Base-by-base conservation (phyloP, 30 jellyfish, hydroid and myxozoan species). In the Morbakka virulenta region DNA sequence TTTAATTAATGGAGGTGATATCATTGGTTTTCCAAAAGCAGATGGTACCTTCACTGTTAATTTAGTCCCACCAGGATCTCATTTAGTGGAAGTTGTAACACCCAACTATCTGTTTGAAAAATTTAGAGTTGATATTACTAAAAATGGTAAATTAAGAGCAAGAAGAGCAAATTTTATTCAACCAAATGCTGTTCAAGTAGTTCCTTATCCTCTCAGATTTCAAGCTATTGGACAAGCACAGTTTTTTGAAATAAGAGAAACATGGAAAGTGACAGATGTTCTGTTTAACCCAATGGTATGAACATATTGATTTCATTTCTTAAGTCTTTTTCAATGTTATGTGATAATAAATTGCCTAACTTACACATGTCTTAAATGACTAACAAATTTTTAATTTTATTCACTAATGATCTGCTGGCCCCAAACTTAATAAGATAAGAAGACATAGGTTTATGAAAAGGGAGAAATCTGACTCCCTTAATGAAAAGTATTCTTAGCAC, bases 271-370 rank as follows among this genome's bases (percentile, higher is more conserved):
- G 35, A 89, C 95, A 6, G 97, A 89, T 76, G 81, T 82, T 11
- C 89, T 89, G 34, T 76, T 89, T 36, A 89, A 89, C 72, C 97
- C 97, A 3, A 89, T 89, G 97, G 97, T 89, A 83, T n/a, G n/a
- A n/a, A n/a, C n/a, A n/a, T n/a, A n/a, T n/a, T n/a, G n/a, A n/a
- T n/a, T n/a, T n/a, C n/a, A n/a, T n/a, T n/a, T n/a, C n/a, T n/a
- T n/a, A n/a, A n/a, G n/a, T n/a, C n/a, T n/a, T n/a, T n/a, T n/a
- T n/a, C n/a, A n/a, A n/a, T n/a, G n/a, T n/a, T n/a, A n/a, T n/a
- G n/a, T n/a, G n/a, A n/a, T n/a, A n/a, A n/a, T n/a, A n/a, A n/a
- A n/a, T n/a, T n/a, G n/a, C n/a, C n/a, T n/a, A n/a, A n/a, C n/a
- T n/a, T n/a, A n/a, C n/a, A n/a, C n/a, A n/a, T n/a, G n/a, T n/a